A percentile compares a stretch with the other conserved stretches of the same genome.
Conservation (phyloP, 2,797 vertebrate species). For the Poeciliopsis paucimaculata region DNA sequence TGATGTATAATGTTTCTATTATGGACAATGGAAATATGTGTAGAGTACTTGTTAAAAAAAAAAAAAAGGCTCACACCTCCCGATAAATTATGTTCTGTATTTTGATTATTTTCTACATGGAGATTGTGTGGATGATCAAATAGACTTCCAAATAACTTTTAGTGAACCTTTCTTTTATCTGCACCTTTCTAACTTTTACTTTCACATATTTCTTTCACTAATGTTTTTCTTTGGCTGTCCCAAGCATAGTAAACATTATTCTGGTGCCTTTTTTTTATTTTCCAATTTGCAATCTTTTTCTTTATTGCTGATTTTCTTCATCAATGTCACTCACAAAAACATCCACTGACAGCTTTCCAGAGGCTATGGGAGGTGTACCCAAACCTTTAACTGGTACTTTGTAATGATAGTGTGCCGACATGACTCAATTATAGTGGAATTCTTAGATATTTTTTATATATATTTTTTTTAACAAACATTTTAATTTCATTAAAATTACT, state of each 20-base stretch:
- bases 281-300: not conserved
- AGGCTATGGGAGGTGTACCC: not conserved
- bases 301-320: not conserved
- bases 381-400: not conserved
- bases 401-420: not conserved
- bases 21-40: not conserved
- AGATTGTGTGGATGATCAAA: not conserved
- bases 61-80: not conserved
- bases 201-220: not conserved
- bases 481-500: constrained; percentile 1
- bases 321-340: not conserved
- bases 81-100: not conserved
- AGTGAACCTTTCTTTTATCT: not conserved
- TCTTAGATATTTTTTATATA: not conserved
- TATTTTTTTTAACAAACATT: not conserved
- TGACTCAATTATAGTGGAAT: not conserved
- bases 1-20: not conserved
- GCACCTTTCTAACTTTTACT: not conserved
- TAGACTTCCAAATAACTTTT: not conserved
- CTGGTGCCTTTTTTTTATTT: not conserved
- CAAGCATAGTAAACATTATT: not conserved
- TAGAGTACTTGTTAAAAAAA: not conserved
- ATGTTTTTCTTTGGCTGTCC: not conserved
- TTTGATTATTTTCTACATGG: not conserved
- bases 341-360: not conserved